These are phyloP conservation scores for Acromyrmex echinatior DNA, from an alignment of 1,140 invertebrate genomes.

Conservation along the genomic window DNA sequence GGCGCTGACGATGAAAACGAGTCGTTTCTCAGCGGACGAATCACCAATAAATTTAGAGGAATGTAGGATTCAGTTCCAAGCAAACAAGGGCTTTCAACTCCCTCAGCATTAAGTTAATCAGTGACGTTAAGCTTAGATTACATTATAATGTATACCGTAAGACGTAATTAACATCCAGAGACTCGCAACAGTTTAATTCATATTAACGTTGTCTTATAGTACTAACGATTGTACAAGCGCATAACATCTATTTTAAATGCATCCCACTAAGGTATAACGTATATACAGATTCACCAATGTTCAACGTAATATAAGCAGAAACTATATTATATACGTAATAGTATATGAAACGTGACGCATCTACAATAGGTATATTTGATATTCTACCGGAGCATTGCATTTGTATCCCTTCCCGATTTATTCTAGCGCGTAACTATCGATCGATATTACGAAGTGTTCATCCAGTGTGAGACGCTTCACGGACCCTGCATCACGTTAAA, in stretches of 20 bases:
- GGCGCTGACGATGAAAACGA: conserved; percentile 55
- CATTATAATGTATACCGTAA: background rate
- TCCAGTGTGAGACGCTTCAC: conserved; percentile 56
- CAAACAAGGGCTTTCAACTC: background rate
- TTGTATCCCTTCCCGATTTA: conserved; percentile 5
- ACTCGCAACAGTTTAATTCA: background rate
- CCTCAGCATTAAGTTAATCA: background rate
- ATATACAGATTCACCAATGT: background rate
- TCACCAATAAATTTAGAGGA: conserved; percentile 38
- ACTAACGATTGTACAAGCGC: background rate
- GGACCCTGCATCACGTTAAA: conserved; percentile 74
- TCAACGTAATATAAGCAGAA: background rate
- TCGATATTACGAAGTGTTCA: conserved; percentile 70
- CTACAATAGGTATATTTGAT: conserved; percentile 6
- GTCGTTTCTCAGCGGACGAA: conserved; percentile 32
- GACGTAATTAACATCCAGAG: background rate
- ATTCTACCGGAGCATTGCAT: background rate
- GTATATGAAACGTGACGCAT: conserved; percentile 13
- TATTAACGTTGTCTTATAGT: background rate
- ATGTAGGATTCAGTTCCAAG: background rate
- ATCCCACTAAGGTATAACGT: background rate
- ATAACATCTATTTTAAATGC: conserved; percentile 12
- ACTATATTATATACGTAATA: background rate
- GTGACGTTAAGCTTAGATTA: background rate
- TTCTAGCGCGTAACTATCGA: conserved; percentile 38